Percentiles rank a stretch among this genome's conserved stretches.
These are phyloP conservation scores for Pitta sordida DNA, from an alignment of 2,113 vertebrate genomes.

Conservation along the genomic window DNA sequence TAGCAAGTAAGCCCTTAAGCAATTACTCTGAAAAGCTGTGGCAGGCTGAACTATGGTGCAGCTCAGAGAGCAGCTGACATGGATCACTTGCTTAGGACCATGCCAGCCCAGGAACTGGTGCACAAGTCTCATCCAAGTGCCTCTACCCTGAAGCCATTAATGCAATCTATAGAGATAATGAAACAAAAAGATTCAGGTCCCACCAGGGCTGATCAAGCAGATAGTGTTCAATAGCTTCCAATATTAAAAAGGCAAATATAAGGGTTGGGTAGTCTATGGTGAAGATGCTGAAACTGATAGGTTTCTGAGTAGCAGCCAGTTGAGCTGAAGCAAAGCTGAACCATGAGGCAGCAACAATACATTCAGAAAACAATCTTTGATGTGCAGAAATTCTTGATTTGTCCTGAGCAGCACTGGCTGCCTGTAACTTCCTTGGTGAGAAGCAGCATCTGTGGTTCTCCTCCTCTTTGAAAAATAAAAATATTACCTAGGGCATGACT, in stretches of 20 bases:
- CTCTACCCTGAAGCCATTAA: not conserved
- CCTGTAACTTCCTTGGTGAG: not conserved
- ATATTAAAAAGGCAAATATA: not conserved
- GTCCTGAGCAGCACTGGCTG: not conserved
- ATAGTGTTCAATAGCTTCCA: not conserved
- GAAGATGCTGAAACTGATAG: not conserved
- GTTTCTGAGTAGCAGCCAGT: not conserved
- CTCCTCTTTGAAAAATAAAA: not conserved
- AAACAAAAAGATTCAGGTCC: not conserved
- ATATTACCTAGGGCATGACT: not conserved
- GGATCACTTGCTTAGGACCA: not conserved
- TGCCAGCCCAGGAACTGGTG: not conserved
- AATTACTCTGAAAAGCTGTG: not conserved
- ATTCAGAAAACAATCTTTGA: not conserved
- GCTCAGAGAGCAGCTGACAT: not conserved
- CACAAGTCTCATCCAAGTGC: not conserved
- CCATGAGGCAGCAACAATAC: not conserved
- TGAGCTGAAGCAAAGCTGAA: not conserved
- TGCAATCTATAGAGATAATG: not conserved
- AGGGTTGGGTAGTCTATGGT: not conserved
- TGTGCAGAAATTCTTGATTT: not conserved
- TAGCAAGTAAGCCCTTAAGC: not conserved
- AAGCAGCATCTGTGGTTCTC: not conserved
- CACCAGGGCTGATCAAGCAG: not conserved
- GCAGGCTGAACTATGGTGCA: not conserved